These are phyloP conservation scores for Cydia fagiglandana DNA, from an alignment of 1,140 invertebrate genomes.

Conservation along the genomic window DNA sequence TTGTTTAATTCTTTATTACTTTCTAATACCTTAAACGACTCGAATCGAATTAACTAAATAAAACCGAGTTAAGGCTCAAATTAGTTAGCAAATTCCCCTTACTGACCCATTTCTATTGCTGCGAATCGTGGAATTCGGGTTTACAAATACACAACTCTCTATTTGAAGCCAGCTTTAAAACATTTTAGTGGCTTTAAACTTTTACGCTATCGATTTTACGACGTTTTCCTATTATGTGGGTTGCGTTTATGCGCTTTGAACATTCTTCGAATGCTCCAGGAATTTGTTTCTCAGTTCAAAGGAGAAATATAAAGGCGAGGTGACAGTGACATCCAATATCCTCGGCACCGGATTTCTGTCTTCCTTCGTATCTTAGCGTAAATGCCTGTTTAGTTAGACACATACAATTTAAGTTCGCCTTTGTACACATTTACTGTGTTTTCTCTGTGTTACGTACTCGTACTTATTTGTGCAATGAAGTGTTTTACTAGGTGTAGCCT, in stretches of 20 bases:
- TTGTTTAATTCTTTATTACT: too few species aligned
- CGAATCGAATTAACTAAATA: too few species aligned
- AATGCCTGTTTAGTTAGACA: too few species aligned
- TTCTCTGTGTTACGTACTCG: too few species aligned
- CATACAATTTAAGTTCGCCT: too few species aligned
- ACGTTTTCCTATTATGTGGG: neutral
- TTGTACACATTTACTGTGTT: too few species aligned
- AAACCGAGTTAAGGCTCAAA: too few species aligned
- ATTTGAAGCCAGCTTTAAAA: conserved; percentile 10
- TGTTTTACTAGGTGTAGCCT: too few species aligned
- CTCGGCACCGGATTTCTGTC: neutral
- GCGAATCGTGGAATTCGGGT: neutral
- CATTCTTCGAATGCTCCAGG: conserved; percentile 11
- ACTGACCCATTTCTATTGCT: neutral
- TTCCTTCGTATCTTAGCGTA: too few species aligned
- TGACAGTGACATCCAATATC: neutral
- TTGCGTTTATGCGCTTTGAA: conserved; percentile 6
- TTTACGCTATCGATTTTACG: conserved; percentile 16
- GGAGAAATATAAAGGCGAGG: neutral
- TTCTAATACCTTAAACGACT: too few species aligned
- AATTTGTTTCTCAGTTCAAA: neutral
- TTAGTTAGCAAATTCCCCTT: neutral
- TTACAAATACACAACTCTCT: conserved; percentile 16
- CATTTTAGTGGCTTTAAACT: conserved; percentile 27
- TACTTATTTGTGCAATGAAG: too few species aligned